Percentiles rank a stretch among this genome's conserved stretches.
phyloP scores from a whole-genome alignment of 1,140 invertebrate species.

The Batillaria attramentaria region DNA sequence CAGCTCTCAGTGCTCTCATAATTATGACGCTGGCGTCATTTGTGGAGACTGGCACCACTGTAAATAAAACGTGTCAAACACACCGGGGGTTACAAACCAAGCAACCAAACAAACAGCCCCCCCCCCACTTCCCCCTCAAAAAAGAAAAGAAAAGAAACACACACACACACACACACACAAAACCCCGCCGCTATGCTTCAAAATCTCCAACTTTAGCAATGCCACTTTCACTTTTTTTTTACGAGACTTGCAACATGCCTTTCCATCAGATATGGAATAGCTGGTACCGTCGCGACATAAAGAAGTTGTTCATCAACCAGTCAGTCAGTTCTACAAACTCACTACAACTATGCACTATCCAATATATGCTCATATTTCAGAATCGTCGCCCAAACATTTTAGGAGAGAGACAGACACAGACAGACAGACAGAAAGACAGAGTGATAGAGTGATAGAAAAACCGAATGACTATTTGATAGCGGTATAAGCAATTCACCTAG shows the following conservation, averaged over 20 bases:
- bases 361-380: too few relatives aligned
- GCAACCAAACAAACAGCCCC: not conserved
- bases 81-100: not conserved
- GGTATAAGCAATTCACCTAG: too few relatives aligned
- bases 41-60: constrained; percentile 5
- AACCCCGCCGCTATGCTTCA: too few relatives aligned
- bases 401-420: not conserved
- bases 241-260: not conserved
- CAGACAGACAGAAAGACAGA: not conserved
- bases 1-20: not conserved
- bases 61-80: not conserved
- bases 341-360: too few relatives aligned
- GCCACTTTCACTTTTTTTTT: not conserved
- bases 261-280: not conserved
- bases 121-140: too few relatives aligned
- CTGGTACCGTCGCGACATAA: not conserved
- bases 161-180: too few relatives aligned
- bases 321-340: too few relatives aligned
- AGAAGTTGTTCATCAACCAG: too few relatives aligned
- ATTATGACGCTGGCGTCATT: not conserved
- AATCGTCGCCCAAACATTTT: not conserved
- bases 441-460: not conserved
- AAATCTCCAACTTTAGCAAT: not conserved
- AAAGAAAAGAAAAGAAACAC: too few relatives aligned
- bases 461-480: too few relatives aligned